A percentile compares a stretch with the other conserved stretches of the same genome.
Evolutionary conservation across 2,888 invertebrate species (phyloP).

Genomic region (Caradrina clavipalpis): DNA sequence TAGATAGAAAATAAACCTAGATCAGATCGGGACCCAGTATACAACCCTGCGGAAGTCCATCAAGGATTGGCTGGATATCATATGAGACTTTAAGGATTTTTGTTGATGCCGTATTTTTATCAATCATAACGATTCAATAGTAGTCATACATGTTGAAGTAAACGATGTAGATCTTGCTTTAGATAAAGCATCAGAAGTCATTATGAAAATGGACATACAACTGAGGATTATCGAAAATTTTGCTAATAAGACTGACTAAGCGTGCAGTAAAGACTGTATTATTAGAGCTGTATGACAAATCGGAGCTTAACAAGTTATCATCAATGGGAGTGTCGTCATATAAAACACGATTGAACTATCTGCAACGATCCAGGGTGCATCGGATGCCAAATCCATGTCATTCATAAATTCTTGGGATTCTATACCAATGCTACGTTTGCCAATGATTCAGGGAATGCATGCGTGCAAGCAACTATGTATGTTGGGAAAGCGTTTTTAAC

Average conservation of each 20-base stretch:
- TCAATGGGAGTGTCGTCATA: conserved; percentile 33
- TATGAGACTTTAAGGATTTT: neutral
- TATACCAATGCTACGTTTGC: conserved; percentile 30
- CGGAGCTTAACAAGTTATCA: conserved; percentile 10
- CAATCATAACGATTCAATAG: too few relatives aligned
- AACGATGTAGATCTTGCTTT: neutral
- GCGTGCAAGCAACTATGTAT: conserved; percentile 10
- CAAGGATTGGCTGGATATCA: neutral
- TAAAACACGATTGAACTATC: conserved; percentile 29
- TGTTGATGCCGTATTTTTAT: neutral
- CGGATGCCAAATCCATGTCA: conserved; percentile 45
- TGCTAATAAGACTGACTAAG: neutral
- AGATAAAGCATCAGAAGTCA: neutral
- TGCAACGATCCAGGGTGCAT: conserved; percentile 17
- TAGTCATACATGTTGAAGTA: too few relatives aligned
- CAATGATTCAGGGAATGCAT: conserved; percentile 31
- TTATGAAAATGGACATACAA: neutral
- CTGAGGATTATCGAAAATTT: neutral
- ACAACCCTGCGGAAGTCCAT: conserved; percentile 9
- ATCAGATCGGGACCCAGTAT: conserved; percentile 3
- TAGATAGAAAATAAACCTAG: neutral
- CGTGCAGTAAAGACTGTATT: neutral
- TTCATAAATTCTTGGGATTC: conserved; percentile 40
- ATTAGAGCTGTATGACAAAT: neutral
- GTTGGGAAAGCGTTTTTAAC: neutral